phyloP scores from a whole-genome alignment of 1,140 invertebrate species.

The Drosophila bipectinata region DNA sequence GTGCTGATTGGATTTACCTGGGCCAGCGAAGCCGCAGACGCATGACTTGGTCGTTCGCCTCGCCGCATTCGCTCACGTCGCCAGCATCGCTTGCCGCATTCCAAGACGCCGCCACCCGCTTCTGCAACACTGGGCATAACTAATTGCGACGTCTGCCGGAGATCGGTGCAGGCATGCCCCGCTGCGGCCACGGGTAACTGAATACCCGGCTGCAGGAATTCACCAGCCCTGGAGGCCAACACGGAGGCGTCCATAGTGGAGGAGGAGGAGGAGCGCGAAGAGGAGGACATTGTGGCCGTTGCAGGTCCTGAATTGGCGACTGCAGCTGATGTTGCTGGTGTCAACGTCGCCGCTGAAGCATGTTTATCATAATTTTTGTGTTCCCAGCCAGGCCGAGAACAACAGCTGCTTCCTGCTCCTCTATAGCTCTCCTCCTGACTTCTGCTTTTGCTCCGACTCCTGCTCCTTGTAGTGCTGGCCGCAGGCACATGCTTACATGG shows the following conservation, averaged over 20 bases:
- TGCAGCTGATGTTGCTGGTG: slow-evolving; percentile 33
- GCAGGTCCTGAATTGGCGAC: slow-evolving; percentile 27
- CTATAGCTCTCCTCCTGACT: slow-evolving; percentile 17
- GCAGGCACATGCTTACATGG: slow-evolving; percentile 80
- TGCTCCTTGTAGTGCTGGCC: slow-evolving; percentile 27
- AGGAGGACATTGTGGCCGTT: slow-evolving; percentile 31
- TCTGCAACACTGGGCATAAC: slow-evolving; percentile 77
- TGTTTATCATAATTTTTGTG: slow-evolving; percentile 83
- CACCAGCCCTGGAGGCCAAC: slow-evolving; percentile 12
- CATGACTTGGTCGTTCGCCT: slow-evolving; percentile 72
- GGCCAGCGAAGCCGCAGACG: slow-evolving; percentile 45
- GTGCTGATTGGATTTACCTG: slow-evolving; percentile 63
- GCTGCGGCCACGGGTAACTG: slow-evolving; percentile 48
- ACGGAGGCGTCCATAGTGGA: background rate
- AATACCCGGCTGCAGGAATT: slow-evolving; percentile 72
- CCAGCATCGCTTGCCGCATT: slow-evolving; percentile 64
- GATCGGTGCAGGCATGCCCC: slow-evolving; percentile 66
- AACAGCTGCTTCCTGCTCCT: slow-evolving; percentile 37
- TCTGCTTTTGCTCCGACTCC: slow-evolving; percentile 7
- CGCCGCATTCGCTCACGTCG: slow-evolving; percentile 71
- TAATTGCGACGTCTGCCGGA: slow-evolving; percentile 76
- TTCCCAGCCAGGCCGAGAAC: slow-evolving; percentile 48
- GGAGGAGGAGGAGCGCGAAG: background rate
- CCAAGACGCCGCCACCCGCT: slow-evolving; percentile 41
- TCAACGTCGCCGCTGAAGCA: slow-evolving; percentile 61